Evolutionary conservation across 2,113 vertebrate genomes (phyloP), one percentile per base, ranked within the genome.

Genomic region (Vimba vimba): DNA sequence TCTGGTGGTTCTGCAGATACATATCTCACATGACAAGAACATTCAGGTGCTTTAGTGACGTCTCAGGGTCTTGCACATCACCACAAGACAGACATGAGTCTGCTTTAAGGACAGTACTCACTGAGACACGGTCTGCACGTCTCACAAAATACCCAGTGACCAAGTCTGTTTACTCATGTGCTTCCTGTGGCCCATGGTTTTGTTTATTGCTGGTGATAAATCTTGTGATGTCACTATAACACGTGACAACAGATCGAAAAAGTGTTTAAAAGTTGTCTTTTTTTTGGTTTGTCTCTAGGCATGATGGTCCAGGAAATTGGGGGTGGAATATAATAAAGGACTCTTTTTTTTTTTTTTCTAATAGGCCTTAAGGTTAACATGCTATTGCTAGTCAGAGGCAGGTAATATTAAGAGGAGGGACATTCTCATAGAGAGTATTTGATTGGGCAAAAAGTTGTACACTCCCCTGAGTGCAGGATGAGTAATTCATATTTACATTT

Each of bases 1-100:
- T 88, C 92, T 90, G 71, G 86, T 93, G 91, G 90, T 92, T 88
- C 90, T 27, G 36, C 30, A 64, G 90, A 92, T 90, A 88, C 86
- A 83, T 90, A 91, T 93, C 90, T 84, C 50, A 93, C 93, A 89
- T 92, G 90, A 87, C 88, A 88, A 89, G 92, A 94, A 94, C 90
- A 93, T 91, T 92, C 87, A 89, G 89, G 91, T 88, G 91, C 89
- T 91, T 79, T 85, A 94, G 89, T 92, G 90, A 80, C 0, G 36
- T 39, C 45, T 90, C 89, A 88, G 82, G 39, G 73, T 59, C 52
- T 73, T 77, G 62, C 66, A 52, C 52, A 64, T 50, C 30, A 43
- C 52, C 30, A 77, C 39, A 25, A 87, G 39, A 78, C 86, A 66
- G 71, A 78, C 52, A 84, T 33, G 43, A 68, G 30, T 71, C 45